A percentile compares a stretch with the other conserved stretches of the same genome.
Conservation (phyloP, 1,140 invertebrate genomes). For the Metopolophium dirhodum region DNA sequence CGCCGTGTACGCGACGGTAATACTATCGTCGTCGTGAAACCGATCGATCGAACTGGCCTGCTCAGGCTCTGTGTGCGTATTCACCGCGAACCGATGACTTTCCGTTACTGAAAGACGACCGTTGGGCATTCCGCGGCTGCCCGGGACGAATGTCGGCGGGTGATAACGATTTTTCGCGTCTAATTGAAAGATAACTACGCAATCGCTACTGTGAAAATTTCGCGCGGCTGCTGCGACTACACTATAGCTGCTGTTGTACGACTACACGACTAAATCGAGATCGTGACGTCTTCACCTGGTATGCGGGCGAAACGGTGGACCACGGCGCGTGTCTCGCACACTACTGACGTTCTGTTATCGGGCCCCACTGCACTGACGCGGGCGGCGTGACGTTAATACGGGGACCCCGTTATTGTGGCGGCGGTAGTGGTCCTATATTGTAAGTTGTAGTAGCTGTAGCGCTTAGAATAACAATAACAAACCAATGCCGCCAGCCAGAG, state of each 20-base stretch:
- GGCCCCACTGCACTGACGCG: not conserved
- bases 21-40: not conserved
- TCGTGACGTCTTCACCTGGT: not conserved
- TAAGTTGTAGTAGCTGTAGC: no score
- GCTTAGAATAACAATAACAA: constrained; percentile 33
- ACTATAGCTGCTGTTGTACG: not conserved
- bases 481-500: constrained; percentile 8
- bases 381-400: constrained; percentile 7
- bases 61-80: not conserved
- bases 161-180: not conserved
- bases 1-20: not conserved
- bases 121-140: constrained; percentile 18
- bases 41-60: not conserved
- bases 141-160: not conserved
- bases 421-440: not conserved
- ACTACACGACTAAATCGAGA: not conserved
- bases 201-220: not conserved
- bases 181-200: not conserved
- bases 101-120: not conserved
- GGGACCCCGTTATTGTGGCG: constrained; percentile 27
- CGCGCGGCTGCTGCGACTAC: not conserved
- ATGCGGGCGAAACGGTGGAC: not conserved
- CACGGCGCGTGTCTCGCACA: constrained; percentile 49
- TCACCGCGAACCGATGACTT: not conserved
- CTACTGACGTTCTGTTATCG: constrained; percentile 35